Evolutionary conservation across 2,888 invertebrate species (phyloP).

Genomic region (Linnaemya vulpina): DNA sequence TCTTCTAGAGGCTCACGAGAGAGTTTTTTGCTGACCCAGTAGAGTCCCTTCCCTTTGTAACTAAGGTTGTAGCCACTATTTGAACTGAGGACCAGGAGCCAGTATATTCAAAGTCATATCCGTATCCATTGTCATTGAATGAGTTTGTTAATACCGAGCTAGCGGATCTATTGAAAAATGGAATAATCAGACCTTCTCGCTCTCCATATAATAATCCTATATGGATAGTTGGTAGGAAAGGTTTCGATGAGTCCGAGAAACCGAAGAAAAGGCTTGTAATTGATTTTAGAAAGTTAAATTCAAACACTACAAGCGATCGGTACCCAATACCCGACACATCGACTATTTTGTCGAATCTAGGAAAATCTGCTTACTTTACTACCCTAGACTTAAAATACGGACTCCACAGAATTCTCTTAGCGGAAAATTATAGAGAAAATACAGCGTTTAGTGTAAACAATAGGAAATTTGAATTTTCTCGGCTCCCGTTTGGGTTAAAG

Average conservation of each 20-base stretch:
- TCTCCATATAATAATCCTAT: no score
- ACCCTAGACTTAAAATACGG: slow-evolving; percentile 45
- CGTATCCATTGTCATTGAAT: slow-evolving; percentile 31
- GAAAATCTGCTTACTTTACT: slow-evolving; percentile 37
- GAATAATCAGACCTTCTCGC: slow-evolving; percentile 45
- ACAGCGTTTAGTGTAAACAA: slow-evolving; percentile 74
- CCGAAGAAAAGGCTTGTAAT: slow-evolving; percentile 33
- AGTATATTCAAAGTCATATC: slow-evolving; percentile 44
- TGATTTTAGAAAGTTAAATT: slow-evolving; percentile 37
- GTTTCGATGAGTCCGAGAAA: slow-evolving; percentile 32
- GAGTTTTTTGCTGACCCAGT: slow-evolving; percentile 26
- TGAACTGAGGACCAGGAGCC: slow-evolving; percentile 56
- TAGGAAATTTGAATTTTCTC: slow-evolving; percentile 74
- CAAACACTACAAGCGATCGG: slow-evolving; percentile 21
- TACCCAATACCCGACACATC: slow-evolving; percentile 32
- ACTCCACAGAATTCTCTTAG: slow-evolving; percentile 43
- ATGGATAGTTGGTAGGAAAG: slow-evolving; percentile 51
- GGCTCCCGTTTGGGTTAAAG: slow-evolving; percentile 71
- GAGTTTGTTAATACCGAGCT: slow-evolving; percentile 39
- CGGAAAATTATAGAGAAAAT: no score
- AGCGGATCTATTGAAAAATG: slow-evolving; percentile 21
- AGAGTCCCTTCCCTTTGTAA: slow-evolving; percentile 71
- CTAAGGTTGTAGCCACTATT: slow-evolving; percentile 41
- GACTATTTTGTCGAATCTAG: slow-evolving; percentile 46
- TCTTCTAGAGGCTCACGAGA: slow-evolving; percentile 6